A percentile compares a stretch with the other conserved stretches of the same genome.
Evolutionary conservation across 2,888 invertebrate genomes (phyloP).

Genomic region (Camptogramma bilineatum): DNA sequence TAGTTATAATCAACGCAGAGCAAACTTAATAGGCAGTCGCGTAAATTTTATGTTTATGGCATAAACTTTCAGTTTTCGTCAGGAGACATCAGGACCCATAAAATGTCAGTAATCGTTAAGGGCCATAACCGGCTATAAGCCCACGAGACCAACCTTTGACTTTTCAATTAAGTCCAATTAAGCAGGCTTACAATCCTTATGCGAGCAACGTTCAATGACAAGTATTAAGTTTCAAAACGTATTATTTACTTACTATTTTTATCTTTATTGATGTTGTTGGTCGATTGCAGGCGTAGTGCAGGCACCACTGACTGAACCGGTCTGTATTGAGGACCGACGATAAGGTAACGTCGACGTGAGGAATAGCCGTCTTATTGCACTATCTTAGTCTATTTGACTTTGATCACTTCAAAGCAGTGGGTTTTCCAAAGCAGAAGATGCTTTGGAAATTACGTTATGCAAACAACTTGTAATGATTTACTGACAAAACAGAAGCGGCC

Average conservation of each 20-base stretch:
- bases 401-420: conserved; percentile 15
- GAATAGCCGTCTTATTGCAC: conserved; percentile 44
- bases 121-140: conserved; percentile 36
- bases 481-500: conserved; percentile 32
- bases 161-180: conserved; percentile 66
- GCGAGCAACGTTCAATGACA: conserved; percentile 52
- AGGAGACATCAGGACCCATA: conserved; percentile 43
- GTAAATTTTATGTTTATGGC: background rate
- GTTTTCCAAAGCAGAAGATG: background rate
- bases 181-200: conserved; percentile 55
- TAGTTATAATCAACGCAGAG: background rate
- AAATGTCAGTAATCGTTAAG: conserved; percentile 53
- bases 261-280: conserved; percentile 48
- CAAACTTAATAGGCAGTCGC: background rate
- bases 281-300: conserved; percentile 59
- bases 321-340: conserved; percentile 51
- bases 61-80: conserved; percentile 44
- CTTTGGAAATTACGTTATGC: background rate
- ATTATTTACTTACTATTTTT: conserved; percentile 54
- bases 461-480: background rate
- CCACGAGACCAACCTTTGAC: conserved; percentile 61
- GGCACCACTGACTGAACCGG: conserved; percentile 68
- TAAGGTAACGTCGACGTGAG: conserved; percentile 51
- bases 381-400: conserved; percentile 11
- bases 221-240: conserved; percentile 40